Evolutionary conservation across 2,888 invertebrate species (phyloP), one percentile per base, ranked within the genome.

Genomic region (Ennomos quercinarius): DNA sequence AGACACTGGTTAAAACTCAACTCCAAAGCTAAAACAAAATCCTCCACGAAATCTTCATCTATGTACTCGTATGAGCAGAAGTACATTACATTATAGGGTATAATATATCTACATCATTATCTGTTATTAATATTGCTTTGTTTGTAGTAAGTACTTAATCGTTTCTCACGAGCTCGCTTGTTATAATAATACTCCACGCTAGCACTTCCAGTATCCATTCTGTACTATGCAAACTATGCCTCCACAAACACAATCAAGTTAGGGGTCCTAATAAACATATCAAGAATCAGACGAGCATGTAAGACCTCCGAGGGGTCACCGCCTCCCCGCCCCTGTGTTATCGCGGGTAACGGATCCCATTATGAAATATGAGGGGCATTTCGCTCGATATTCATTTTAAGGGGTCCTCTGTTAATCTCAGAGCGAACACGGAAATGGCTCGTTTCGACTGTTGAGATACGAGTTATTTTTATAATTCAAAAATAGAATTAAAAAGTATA

Each of bases 321-420:
- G 57, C 61, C 57, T 46, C 59, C 53, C 62, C 60, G 65, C 63
- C 60, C 56, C 58, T 41, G 60, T 47, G 67, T 70, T 74, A 69
- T 73, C 70, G 70, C 68, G 59, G 62, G 64, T 44, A 60, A 66
- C 63, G 70, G 75, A 73, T 71, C 73, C 78, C 73, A 77, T 83
- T 86, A 85, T 87, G 86, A 87, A 86, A 86, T 87, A 87, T 84
- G 81, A 83, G 78, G 84, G 85, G 76, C 78, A 77, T 76, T 76
- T 71, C 70, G 77, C 70, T 79, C 81, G 80, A 81, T 83, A 79
- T 77, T 76, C 74, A 81, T 83, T 83, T 83, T 84, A 85, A 73
- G 71, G 76, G 78, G 73, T 68, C 66, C 41, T 55, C 55, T 72
- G 81, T 77, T 86, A 86, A 87, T 86, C 86, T 83, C 79, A 77